Conservation (phyloP, 1,140 invertebrate genomes). For the Trichonephila inaurata region DNA sequence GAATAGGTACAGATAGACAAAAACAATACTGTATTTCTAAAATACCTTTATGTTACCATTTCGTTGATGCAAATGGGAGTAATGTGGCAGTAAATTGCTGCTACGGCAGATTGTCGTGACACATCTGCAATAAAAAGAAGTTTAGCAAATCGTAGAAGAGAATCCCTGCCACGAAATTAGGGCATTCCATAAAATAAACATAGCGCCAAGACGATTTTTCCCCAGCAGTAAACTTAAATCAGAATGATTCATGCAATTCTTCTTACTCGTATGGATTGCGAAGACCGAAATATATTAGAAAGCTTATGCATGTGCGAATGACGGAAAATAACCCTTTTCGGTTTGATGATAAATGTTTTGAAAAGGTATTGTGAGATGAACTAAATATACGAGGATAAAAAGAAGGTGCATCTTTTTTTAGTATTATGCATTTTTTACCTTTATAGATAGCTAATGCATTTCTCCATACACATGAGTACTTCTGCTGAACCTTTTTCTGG, state of each 20-base stretch:
- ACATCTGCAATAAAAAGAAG: conserved; percentile 40
- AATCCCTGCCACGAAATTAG: conserved; percentile 47
- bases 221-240: conserved; percentile 56
- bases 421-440: not conserved
- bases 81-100: conserved; percentile 52
- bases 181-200: conserved; percentile 58
- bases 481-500: not conserved
- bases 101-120: conserved; percentile 41
- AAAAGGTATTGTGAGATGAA: conserved; percentile 13
- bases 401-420: not conserved
- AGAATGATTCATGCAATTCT: conserved; percentile 22
- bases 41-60: conserved; percentile 14
- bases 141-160: conserved; percentile 16
- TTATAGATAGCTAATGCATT: not conserved
- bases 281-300: not conserved
- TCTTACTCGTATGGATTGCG: conserved; percentile 3
- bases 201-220: conserved; percentile 18
- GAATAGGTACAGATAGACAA: not conserved
- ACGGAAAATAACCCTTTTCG: conserved; percentile 41
- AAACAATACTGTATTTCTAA: not conserved
- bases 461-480: not conserved
- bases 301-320: not conserved
- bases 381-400: not conserved
- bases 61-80: conserved; percentile 9
- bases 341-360: conserved; percentile 44